Percentiles rank a stretch among this genome's conserved stretches.
These are phyloP conservation scores for Callyntrura sp. DNA, from an alignment of 2,888 invertebrate species.

Conservation along the genomic window DNA sequence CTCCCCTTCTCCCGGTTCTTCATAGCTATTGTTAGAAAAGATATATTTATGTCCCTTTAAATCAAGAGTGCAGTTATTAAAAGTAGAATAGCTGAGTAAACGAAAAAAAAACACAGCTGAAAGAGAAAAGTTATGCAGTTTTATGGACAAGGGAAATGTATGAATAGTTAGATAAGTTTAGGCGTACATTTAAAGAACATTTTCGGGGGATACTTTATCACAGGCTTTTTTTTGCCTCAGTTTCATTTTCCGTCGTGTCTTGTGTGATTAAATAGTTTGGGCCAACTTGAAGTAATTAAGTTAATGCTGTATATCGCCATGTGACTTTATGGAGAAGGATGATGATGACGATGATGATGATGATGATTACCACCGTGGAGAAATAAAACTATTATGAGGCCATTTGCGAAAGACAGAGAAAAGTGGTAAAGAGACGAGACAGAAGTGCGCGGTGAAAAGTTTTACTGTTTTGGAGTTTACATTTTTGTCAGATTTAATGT, in stretches of 20 bases:
- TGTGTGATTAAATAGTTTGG: too few species aligned
- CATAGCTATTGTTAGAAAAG: too few species aligned
- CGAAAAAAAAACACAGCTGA: too few species aligned
- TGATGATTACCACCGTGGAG: neutral
- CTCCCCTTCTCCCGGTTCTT: too few species aligned
- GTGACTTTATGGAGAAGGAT: neutral
- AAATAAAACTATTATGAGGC: conserved; percentile 36
- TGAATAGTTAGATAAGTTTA: too few species aligned
- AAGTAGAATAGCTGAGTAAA: too few species aligned
- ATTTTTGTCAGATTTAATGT: too few species aligned
- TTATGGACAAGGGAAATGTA: neutral
- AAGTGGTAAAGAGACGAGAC: neutral
- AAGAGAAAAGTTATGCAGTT: neutral
- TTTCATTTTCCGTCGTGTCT: neutral
- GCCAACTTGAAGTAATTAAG: conserved; percentile 11
- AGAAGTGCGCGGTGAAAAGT: too few species aligned
- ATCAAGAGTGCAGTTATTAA: conserved; percentile 42
- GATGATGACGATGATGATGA: neutral
- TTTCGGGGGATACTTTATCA: neutral
- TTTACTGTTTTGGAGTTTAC: too few species aligned
- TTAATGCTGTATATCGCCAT: conserved; percentile 33
- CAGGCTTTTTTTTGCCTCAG: neutral
- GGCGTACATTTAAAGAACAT: too few species aligned
- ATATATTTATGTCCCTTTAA: too few species aligned
- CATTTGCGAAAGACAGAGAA: too few species aligned